Base-by-base conservation (phyloP, 2,797 vertebrate genomes). In the Danio kyathit region DNA sequence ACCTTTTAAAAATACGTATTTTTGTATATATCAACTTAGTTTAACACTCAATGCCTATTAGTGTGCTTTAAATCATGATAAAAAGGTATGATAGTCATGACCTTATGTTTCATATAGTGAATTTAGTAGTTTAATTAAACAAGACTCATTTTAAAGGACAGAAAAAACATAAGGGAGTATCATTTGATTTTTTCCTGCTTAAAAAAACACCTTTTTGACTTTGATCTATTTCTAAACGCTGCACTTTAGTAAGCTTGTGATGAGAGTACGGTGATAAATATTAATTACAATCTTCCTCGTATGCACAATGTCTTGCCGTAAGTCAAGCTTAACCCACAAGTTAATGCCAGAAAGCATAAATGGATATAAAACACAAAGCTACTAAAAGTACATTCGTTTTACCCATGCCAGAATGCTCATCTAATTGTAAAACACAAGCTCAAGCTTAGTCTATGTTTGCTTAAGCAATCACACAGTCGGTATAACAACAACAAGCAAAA, bases 401-500 rank as follows among this genome's bases (percentile, higher is more conserved):
- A 69, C 52, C 21, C 9, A 21, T 70, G 41, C n/a, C 16, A 17
- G 40, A 57, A 56, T 56, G 69, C 69, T 56, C 56, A 43, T 43
- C 56, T 10, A 40, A n/a, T 41, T 72, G 41, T 72, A 43, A 72
- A 72, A 56, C n/a, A 13, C 3, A n/a, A 61, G n/a, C 29, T 49
- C 4, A 21, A 79, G n/a, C n/a, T 43, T 71, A 61, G n/a, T 51
- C 44, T 41, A 16, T 61, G 21, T 51, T 48, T 78, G 54, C 29
- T 29, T 29, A 43, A 54, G 48, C 14, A 16, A 54, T 38, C 57
- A 7, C 21, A 63, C 56, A 57, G 52, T 51, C 10, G 43, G 69
- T 44, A 72, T 57, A 72, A 56, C 56, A 74, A 56, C 69, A 75
- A 21, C 74, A 76, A 76, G 74, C 7, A 41, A 76, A 41, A 54